A percentile compares a stretch with the other conserved stretches of the same genome.
Conservation (phyloP, 2,888 invertebrate genomes). For the Sarcophaga subvicina region DNA sequence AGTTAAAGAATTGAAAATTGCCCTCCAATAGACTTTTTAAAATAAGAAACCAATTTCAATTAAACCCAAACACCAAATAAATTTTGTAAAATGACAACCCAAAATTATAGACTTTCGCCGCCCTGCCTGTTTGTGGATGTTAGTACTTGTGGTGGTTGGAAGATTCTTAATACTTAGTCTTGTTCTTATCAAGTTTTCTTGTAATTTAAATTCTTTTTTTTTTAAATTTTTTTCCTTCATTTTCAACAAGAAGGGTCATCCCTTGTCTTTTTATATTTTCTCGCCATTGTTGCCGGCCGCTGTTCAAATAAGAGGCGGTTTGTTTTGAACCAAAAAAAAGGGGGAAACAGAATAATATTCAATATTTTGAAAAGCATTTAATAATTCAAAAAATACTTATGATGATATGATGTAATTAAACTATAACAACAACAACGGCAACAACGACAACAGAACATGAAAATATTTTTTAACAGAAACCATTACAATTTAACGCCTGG, state of each 20-base stretch:
- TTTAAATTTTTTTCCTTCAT: background rate
- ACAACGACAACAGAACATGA: background rate
- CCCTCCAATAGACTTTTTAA: too few relatives aligned
- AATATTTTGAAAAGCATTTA: constrained; percentile 8
- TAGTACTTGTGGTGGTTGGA: background rate
- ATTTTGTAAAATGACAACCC: background rate
- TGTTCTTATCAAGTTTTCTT: constrained; percentile 33
- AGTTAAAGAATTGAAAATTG: too few relatives aligned
- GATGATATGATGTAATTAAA: constrained; percentile 31
- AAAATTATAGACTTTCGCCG: background rate
- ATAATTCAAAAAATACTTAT: background rate
- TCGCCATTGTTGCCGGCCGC: background rate
- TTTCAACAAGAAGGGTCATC: constrained; percentile 32
- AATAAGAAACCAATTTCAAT: too few relatives aligned
- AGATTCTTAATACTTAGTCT: background rate
- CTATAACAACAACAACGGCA: background rate
- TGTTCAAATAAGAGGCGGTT: constrained; percentile 19
- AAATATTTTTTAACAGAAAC: constrained; percentile 23
- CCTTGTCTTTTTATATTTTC: background rate
- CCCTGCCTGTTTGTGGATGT: background rate
- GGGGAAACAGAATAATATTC: constrained; percentile 16
- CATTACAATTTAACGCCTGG: constrained; percentile 19
- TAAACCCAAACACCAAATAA: too few relatives aligned
- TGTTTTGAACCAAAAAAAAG: background rate
- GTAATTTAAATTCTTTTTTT: background rate